Base-by-base conservation (phyloP, 2,797 vertebrate genomes). In the Girardinus metallicus region DNA sequence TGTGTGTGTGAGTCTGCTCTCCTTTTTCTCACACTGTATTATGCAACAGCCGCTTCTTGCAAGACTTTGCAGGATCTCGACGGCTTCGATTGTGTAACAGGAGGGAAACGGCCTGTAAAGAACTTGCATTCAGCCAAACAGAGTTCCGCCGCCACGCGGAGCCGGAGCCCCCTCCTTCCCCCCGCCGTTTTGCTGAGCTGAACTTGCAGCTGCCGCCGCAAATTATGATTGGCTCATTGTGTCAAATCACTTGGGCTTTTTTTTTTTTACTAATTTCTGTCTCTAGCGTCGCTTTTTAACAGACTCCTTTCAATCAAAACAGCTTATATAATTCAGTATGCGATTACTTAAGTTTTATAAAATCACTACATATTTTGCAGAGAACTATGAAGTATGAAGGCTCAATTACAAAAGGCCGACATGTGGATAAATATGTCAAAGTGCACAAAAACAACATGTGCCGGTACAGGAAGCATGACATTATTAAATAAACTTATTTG, bases 31-130 rank as follows among this genome's bases (percentile, higher is more conserved):
- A 81, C 66, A 77, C 53, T 41, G 29, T 55, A 39, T 94, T 94
- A 87, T 85, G 89, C 92, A 93, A 95, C 74, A 47, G 44, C 34
- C 75, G 73, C 86, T 87, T 87, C 86, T 88, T 88, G 82, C 92
- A 89, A 91, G 91, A 90, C 90, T 75, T 90, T 83, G 83, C 89
- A 90, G 88, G 89, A 90, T 91, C 83, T 75, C 43, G 15, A 73
- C 68, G 26, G 74, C 68, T 76, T n/a, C 55, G 82, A 88, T 94
- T 94, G 90, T 89, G 90, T 89, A 94, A 94, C 60, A 0, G 72
- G 78, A 87, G 74, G 43, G 83, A 89, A 93, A 91, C 66, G 36
- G 62, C 46, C 81, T 89, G 70, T 57, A 11, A 82, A 79, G 29
- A 87, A 75, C 77, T 91, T 73, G 26, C 36, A 29, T 81, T 84